Conservation (phyloP, 2,888 invertebrate genomes). For the Perizoma affinitatum region DNA sequence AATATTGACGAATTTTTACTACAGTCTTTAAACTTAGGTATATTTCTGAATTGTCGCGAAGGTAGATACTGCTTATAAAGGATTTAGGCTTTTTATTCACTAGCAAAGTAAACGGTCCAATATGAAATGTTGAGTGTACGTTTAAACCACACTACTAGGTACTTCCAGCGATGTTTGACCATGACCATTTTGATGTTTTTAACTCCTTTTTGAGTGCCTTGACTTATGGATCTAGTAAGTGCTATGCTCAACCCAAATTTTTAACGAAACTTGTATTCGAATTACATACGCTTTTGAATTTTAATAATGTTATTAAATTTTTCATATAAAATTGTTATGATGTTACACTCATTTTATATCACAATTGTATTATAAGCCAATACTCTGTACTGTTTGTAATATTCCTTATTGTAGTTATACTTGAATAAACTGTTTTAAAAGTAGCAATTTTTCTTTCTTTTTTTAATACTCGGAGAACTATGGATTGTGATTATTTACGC, state of each 20-base stretch:
- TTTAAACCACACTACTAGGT: neutral
- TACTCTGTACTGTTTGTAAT: conserved; percentile 63
- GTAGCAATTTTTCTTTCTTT: conserved; percentile 8
- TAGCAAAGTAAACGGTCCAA: no score
- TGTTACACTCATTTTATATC: conserved; percentile 12
- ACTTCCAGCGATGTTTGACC: neutral
- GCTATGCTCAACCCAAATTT: neutral
- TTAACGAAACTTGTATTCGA: neutral
- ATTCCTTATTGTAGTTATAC: conserved; percentile 60
- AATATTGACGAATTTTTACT: no score
- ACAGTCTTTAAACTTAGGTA: no score
- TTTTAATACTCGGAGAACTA: no score
- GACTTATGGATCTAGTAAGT: neutral
- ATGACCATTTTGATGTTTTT: no score
- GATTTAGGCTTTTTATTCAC: no score
- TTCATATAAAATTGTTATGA: conserved; percentile 5
- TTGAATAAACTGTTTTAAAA: conserved; percentile 44
- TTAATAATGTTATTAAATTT: neutral
- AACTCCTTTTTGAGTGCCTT: no score
- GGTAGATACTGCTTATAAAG: no score
- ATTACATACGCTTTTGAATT: neutral
- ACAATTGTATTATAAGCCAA: conserved; percentile 45
- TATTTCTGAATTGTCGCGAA: no score
- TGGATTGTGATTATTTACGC: no score
- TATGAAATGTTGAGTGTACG: no score